Evolutionary conservation across 2,888 invertebrate genomes (phyloP), one percentile per base, ranked within the genome.

Genomic region (Acleris laterana): DNA sequence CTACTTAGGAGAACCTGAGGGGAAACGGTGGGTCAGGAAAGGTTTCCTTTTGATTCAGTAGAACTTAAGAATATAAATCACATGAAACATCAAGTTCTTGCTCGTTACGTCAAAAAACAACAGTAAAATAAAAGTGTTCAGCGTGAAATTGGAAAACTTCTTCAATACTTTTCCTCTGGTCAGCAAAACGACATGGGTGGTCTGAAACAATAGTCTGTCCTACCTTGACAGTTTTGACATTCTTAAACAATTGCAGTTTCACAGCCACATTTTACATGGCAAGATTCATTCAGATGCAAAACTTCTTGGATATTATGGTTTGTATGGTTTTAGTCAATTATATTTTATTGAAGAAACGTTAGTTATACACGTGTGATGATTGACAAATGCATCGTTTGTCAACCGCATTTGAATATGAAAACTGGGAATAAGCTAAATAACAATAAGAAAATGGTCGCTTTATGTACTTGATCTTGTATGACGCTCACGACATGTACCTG

Each of bases 161-260:
- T 28, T n/a, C 51, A n/a, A 51, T 22, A 51, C 9, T n/a, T 22
- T 32, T 53, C 19, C 42, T 19, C 19, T 22, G 28, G 19, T 38
- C 42, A 28, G 9, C 20, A 13, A 6, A 49, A 19, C 50, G 42
- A 13, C 42, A 13, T 61, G 65, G 65, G 65, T 56, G 65, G 65
- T 56, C 55, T 11, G 42, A 2, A 20, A 13, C 28, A 28, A 60
- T 44, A 13, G 20, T 50, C 25, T 38, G 50, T 11, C 55, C 20
- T 19, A 22, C 3, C 42, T 16, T 49, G 65, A 61, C 65, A 61
- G 49, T 55, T 44, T 57, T 61, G 65, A 56, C 60, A 51, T 17
- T 38, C 22, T 20, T 25, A 55, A 50, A 61, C 59, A 65, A 55
- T 65, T 5, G 55, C 65, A 20, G 17, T 61, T 50, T 22, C 60